These are phyloP conservation scores for Drosophila atroscutellata DNA, from an alignment of 2,888 invertebrate genomes.

Conservation along the genomic window DNA sequence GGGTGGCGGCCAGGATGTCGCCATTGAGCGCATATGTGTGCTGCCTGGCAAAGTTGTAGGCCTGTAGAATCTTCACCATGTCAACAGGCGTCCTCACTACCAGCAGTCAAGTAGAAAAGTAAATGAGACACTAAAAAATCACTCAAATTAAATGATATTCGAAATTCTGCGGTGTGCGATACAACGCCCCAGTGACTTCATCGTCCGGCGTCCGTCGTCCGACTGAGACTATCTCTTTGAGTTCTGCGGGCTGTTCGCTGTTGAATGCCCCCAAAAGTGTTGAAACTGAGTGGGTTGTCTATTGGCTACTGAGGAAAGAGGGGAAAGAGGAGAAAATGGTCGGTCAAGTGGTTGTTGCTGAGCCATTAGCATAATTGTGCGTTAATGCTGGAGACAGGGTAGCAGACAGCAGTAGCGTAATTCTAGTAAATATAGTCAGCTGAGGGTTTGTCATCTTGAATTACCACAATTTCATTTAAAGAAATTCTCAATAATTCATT, in stretches of 20 bases:
- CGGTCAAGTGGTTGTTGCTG: constrained; percentile 51
- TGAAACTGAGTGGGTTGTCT: constrained; percentile 41
- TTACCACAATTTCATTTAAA: constrained; percentile 42
- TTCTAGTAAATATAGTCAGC: constrained; percentile 12
- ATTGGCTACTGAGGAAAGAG: constrained; percentile 9
- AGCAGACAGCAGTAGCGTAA: constrained; percentile 19
- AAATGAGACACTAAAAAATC: constrained; percentile 21
- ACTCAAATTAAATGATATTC: constrained; percentile 19
- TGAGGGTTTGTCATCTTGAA: constrained; percentile 33
- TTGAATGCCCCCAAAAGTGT: constrained; percentile 35
- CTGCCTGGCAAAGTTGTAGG: constrained; percentile 84
- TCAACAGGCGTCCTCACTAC: constrained; percentile 36
- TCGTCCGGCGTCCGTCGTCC: constrained; percentile 54
- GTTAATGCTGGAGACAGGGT: constrained; percentile 36
- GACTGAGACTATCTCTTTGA: constrained; percentile 37
- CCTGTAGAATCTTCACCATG: constrained; percentile 84
- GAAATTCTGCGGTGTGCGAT: constrained; percentile 30
- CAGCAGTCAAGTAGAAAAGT: constrained; percentile 12
- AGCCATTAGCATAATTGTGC: constrained; percentile 70
- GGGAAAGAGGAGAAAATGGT: constrained; percentile 7
- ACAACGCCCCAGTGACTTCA: constrained; percentile 75
- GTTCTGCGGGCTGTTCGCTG: constrained; percentile 19
- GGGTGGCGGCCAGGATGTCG: constrained; percentile 82
- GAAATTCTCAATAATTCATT: constrained; percentile 25
- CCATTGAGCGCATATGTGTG: constrained; percentile 83